phyloP scores from a whole-genome alignment of 2,113 vertebrate species.

The Labeo rohita region DNA sequence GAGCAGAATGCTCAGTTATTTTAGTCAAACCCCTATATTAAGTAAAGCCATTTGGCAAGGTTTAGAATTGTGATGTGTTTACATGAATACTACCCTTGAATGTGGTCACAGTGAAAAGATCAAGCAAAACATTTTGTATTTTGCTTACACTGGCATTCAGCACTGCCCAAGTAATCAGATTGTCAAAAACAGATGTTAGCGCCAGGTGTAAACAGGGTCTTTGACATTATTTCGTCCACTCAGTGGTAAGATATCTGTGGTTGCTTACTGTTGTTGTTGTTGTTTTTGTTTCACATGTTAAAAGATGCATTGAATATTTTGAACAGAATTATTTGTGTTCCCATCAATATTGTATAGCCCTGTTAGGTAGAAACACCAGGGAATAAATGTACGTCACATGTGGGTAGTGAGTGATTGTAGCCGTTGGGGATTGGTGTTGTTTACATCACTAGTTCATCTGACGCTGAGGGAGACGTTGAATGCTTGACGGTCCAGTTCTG shows the following conservation, averaged over 20 bases:
- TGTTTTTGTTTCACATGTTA: not conserved
- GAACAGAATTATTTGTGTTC: not conserved
- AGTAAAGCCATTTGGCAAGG: not conserved
- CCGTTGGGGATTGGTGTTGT: constrained; percentile 10
- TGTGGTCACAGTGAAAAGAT: not conserved
- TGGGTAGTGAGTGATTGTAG: not conserved
- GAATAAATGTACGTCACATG: not conserved
- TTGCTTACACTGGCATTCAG: not conserved
- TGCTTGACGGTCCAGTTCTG: constrained; percentile 68
- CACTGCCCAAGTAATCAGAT: not conserved
- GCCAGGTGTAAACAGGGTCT: not conserved
- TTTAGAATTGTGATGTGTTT: not conserved
- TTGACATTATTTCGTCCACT: not conserved
- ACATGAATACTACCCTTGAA: not conserved
- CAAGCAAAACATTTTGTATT: not conserved
- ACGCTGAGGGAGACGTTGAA: constrained; percentile 35
- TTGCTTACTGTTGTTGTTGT: not conserved
- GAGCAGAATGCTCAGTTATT: not conserved
- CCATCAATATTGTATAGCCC: not conserved
- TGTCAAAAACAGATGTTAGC: not conserved
- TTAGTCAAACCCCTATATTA: not conserved
- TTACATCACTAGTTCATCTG: constrained; percentile 14
- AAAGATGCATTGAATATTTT: not conserved
- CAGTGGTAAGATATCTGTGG: not conserved
- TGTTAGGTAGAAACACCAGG: not conserved